Conservation (phyloP, 2,888 invertebrate species). For the Mayetiola destructor region DNA sequence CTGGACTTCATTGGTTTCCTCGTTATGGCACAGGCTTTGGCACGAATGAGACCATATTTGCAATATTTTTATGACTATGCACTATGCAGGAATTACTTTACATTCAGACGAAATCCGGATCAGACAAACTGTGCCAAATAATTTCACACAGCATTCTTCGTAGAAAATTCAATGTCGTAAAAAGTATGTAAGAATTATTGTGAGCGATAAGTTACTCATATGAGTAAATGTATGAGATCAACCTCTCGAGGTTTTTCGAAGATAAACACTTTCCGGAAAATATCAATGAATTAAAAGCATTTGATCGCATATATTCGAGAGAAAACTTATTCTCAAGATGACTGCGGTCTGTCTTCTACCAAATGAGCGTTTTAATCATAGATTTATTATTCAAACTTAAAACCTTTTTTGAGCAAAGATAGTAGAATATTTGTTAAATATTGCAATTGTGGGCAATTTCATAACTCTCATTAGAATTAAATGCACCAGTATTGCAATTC, state of each 20-base stretch:
- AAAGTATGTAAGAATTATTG: neutral
- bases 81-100: neutral
- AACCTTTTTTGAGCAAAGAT: neutral
- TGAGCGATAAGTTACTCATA: neutral
- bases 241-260: too few species aligned
- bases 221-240: neutral
- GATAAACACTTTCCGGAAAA: neutral
- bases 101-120: neutral
- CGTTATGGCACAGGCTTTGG: too few species aligned
- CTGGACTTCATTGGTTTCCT: too few species aligned
- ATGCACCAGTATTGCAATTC: conserved; percentile 7
- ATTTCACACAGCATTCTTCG: neutral
- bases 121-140: conserved; percentile 15
- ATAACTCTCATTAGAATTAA: too few species aligned
- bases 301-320: neutral
- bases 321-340: neutral
- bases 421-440: neutral
- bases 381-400: conserved; percentile 5
- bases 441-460: neutral
- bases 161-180: neutral
- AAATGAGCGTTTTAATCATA: conserved; percentile 8
- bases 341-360: neutral
- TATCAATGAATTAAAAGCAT: neutral
- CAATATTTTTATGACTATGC: too few species aligned
- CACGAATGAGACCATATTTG: too few species aligned